Conservation (phyloP, 2,797 vertebrate species). For the Falco peregrinus region DNA sequence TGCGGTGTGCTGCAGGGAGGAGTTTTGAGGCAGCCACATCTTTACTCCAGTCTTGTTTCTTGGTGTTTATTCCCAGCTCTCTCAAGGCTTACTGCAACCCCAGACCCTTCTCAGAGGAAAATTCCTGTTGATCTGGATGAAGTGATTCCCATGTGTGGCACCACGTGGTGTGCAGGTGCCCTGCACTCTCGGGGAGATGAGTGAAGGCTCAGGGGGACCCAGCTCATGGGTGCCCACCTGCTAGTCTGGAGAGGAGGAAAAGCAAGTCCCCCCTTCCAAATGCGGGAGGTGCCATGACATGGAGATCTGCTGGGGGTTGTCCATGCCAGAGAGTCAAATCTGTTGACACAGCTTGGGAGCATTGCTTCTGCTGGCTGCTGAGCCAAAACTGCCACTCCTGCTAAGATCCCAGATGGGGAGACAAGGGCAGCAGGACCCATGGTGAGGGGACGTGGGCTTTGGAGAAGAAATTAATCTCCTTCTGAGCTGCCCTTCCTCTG, state of each 20-base stretch:
- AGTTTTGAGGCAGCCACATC: neutral
- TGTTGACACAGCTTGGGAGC: neutral
- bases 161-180: fast-evolving
- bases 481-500: neutral
- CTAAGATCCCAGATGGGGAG: too few relatives aligned
- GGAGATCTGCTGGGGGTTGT: neutral
- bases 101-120: neutral
- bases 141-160: neutral
- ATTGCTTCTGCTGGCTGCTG: fast-evolving
- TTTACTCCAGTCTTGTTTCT: neutral
- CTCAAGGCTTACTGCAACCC: fast-evolving
- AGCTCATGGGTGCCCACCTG: neutral
- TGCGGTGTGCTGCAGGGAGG: neutral
- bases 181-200: fast-evolving
- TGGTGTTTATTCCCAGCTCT: neutral
- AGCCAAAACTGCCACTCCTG: neutral
- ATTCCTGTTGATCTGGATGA: neutral
- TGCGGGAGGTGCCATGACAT: fast-evolving
- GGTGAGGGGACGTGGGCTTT: fast-evolving
- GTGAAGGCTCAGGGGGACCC: neutral
- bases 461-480: neutral
- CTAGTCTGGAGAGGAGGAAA: neutral
- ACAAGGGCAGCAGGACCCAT: fast-evolving
- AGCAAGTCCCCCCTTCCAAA: neutral
- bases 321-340: neutral